These are phyloP conservation scores for Chironomus riparius DNA, from an alignment of 2,888 invertebrate species.

Conservation along the genomic window DNA sequence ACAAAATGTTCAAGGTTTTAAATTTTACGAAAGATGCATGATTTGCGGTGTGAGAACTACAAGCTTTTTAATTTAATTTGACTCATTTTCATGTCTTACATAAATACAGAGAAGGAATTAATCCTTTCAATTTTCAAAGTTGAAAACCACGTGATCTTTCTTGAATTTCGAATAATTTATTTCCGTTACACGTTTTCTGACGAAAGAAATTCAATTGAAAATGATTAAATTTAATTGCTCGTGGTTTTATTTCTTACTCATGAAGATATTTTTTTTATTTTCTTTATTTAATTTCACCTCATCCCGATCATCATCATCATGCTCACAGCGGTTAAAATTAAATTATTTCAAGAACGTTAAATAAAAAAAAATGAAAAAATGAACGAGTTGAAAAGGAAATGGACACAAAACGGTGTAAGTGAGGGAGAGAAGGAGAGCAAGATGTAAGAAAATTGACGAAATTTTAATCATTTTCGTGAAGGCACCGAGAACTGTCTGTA, in stretches of 20 bases:
- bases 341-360: not conserved
- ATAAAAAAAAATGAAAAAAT: not conserved
- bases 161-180: not conserved
- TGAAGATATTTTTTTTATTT: not conserved
- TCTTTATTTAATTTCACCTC: not conserved
- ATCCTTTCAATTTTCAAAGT: not conserved
- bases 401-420: not conserved
- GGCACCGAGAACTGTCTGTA: not conserved
- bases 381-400: slow-evolving; percentile 14
- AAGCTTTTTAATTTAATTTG: not conserved
- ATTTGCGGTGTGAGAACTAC: not conserved
- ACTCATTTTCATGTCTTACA: too few relatives aligned
- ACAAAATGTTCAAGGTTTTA: not conserved
- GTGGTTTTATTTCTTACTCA: not conserved
- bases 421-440: too few relatives aligned
- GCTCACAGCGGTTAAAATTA: not conserved
- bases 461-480: slow-evolving; percentile 11
- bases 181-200: not conserved
- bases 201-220: not conserved
- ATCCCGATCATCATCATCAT: not conserved
- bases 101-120: not conserved
- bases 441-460: slow-evolving; percentile 17
- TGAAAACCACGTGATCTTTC: too few relatives aligned
- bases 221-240: not conserved
- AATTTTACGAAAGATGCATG: too few relatives aligned